phyloP scores from a whole-genome alignment of 2,888 invertebrate species.

The Oscheius sp. region DNA sequence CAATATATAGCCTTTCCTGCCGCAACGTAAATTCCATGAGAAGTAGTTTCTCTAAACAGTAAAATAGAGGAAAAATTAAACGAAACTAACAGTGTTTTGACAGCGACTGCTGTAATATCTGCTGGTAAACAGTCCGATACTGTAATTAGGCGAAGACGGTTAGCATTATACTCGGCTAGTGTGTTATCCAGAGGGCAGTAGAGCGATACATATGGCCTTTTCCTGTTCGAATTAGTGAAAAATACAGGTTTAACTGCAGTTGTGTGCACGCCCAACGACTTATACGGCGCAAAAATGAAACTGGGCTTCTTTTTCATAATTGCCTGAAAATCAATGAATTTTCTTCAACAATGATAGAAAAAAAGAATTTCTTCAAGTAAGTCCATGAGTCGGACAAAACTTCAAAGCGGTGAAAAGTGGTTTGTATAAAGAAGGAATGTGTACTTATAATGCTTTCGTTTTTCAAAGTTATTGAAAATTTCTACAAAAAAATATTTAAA shows the following conservation, averaged over 20 bases:
- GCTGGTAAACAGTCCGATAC: conserved; percentile 28
- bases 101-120: conserved; percentile 27
- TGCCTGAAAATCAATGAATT: not conserved
- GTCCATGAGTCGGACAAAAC: too few relatives aligned
- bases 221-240: not conserved
- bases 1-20: conserved; percentile 38
- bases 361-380: too few relatives aligned
- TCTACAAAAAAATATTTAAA: too few relatives aligned
- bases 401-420: too few relatives aligned
- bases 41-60: conserved; percentile 34
- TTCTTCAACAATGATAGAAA: too few relatives aligned
- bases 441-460: too few relatives aligned
- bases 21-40: conserved; percentile 37
- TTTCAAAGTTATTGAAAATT: too few relatives aligned
- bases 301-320: conserved; percentile 24
- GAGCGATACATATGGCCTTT: conserved; percentile 18
- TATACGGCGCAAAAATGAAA: conserved; percentile 25
- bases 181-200: conserved; percentile 17
- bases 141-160: conserved; percentile 8
- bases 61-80: not conserved
- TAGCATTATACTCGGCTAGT: conserved; percentile 26
- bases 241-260: conserved; percentile 22
- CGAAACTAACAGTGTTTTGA: conserved; percentile 52
- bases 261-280: conserved; percentile 22
- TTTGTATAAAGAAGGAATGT: too few relatives aligned